Base-by-base conservation (phyloP, 1,140 invertebrate genomes). In the Bombyx mandarina region DNA sequence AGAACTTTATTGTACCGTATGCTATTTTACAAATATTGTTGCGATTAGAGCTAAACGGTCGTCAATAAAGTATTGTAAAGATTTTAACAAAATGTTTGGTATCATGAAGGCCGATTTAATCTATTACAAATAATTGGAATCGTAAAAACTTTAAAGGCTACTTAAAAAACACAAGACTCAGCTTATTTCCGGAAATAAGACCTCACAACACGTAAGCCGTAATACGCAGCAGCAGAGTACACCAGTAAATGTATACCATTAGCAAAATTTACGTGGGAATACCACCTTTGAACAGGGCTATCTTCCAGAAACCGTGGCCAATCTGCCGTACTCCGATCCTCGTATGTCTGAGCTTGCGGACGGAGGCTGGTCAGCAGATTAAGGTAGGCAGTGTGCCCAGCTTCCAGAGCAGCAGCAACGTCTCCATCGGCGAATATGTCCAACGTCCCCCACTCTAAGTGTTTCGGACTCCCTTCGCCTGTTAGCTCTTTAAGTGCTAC, bases 351-450 rank as follows among this genome's bases (percentile, higher is more conserved):
- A 6, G 82, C 82, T 62, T 86, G 83, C 3, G 83, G 83, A n/a
- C 83, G 75, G 46, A 86, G 63, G n/a, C 60, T 71, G 2, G 67
- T 74, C 52, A 83, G 44, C 46, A 86, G 57, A 60, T 81, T 75
- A 6, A 86, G 48, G 60, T 79, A 86, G 4, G 83, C 77, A 7
- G 61, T 62, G 54, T 86, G 76, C 0, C 83, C 83, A 43, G 83
- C 83, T 61, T 86, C 79, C 22, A 86, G 61, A 6, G 80, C 77
- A 6, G 74, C 69, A 0, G 76, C 74, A 7, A 86, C 67, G 51
- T 86, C 83, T 3, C 83, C 83, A 8, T 86, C 83, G 9, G 68
- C 79, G 53, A 79, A 85, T 9, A 85, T 62, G 53, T 87, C 84
- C 12, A 86, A 53, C 12, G 82, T 73, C 18, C 70, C 77, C 82